Base-by-base conservation (phyloP, 1,140 invertebrate species). In the Aphelenchoides besseyi region DNA sequence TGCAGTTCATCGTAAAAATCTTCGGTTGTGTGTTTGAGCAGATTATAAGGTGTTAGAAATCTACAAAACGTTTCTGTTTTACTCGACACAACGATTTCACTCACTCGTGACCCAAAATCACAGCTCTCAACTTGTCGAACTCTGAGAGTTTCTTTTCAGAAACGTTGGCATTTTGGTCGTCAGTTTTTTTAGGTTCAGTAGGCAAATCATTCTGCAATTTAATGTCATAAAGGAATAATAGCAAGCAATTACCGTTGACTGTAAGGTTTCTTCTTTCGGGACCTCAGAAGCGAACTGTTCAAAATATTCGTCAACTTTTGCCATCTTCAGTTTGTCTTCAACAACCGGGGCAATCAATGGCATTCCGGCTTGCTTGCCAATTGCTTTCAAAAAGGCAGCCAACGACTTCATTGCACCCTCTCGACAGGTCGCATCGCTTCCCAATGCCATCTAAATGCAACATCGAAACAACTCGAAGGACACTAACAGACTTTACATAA, bases 351-450 rank as follows among this genome's bases (percentile, higher is more conserved):
- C 88, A 18, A 97, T 87, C 80, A 95, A 92, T 0, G 92, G 90
- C 41, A 88, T 88, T 57, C 97, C 90, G 16, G 90, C 88, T 86
- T 95, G 95, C 33, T 98, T 94, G n/a, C 94, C 91, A 12, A 96
- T 90, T 2, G 96, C 88, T 86, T 96, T 97, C 87, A 94, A 91
- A 1, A 93, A 89, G 0, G 93, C 95, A n/a, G 94, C 96, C 5
- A 98, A 85, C 1, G 94, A 94, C 85, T 95, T 91, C 2, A 83
- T 87, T 1, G 85, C 82, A 1, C 85, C 84, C 59, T 88, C 87
- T 37, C 87, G 71, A n/a, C 86, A 86, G 59, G 85, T 85, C 2
- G 77, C 81, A 23, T 85, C 79, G 18, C 78, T 37, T 32, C 71
- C 79, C n/a, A 30, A 28, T 0, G 73, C 62, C 29, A 80, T 77